phyloP scores from a whole-genome alignment of 2,797 vertebrate genomes.

The Amblyopsis hoosieri region DNA sequence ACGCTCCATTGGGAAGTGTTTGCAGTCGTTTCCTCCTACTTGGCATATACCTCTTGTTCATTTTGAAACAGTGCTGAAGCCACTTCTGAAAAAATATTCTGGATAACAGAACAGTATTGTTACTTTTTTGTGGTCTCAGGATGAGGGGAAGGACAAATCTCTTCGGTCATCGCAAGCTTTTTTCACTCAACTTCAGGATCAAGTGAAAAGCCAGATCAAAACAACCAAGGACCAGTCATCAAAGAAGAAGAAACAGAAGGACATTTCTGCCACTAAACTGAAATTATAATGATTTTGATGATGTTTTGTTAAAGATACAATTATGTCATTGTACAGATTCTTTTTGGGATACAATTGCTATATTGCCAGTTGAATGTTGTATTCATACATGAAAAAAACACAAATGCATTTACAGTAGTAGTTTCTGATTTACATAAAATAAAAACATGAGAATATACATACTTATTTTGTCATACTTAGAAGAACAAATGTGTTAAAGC shows the following conservation, averaged over 20 bases:
- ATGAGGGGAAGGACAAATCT: slow-evolving; percentile 93
- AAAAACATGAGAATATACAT: no score
- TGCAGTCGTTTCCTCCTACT: no score
- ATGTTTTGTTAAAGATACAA: slow-evolving; percentile 13
- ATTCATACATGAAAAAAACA: slow-evolving; percentile 30
- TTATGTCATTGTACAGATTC: slow-evolving; percentile 65
- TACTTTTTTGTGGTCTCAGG: slow-evolving; percentile 67
- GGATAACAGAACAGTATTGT: not conserved
- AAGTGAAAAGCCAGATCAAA: slow-evolving; percentile 92
- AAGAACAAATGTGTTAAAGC: no score
- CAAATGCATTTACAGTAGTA: slow-evolving; percentile 15
- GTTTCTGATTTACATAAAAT: not conserved
- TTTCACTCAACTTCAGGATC: slow-evolving; percentile 96
- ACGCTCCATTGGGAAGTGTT: no score
- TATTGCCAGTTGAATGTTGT: slow-evolving; percentile 37
- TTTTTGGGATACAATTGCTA: slow-evolving; percentile 44
- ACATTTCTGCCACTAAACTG: slow-evolving; percentile 88
- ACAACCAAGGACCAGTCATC: slow-evolving; percentile 78
- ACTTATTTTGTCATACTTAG: no score
- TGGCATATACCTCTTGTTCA: no score
- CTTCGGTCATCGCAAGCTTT: slow-evolving; percentile 93
- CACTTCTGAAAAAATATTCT: not conserved
- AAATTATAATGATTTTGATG: slow-evolving; percentile 80
- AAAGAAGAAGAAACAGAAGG: slow-evolving; percentile 83
- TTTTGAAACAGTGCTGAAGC: no score